Evolutionary conservation across 1,140 invertebrate species (phyloP).

Genomic region (Lucilia sericata): DNA sequence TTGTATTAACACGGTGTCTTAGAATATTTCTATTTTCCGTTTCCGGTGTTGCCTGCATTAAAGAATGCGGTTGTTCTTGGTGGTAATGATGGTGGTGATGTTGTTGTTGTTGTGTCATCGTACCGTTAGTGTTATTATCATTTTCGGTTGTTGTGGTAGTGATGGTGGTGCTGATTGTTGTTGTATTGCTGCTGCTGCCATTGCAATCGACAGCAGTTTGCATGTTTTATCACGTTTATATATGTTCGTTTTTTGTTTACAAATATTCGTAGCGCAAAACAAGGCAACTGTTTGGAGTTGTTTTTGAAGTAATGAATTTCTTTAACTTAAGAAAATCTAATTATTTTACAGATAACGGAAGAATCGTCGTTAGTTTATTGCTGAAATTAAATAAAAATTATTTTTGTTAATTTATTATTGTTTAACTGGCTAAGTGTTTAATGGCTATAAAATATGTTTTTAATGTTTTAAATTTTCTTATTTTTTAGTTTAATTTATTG

Average conservation of each 20-base stretch:
- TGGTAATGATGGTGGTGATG: neutral
- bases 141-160: conserved; percentile 44
- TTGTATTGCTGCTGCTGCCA: conserved; percentile 46
- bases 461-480: too few relatives aligned
- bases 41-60: neutral
- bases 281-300: conserved; percentile 16
- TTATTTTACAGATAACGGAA: neutral
- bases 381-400: neutral
- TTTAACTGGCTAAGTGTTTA: too few relatives aligned
- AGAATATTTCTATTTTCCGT: neutral
- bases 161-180: conserved; percentile 43
- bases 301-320: neutral
- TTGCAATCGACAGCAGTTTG: conserved; percentile 50
- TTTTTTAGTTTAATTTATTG: too few relatives aligned
- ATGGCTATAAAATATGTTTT: too few relatives aligned
- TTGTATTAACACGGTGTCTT: neutral
- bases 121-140: conserved; percentile 16
- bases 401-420: too few relatives aligned
- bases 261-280: conserved; percentile 4
- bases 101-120: conserved; percentile 44
- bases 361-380: conserved; percentile 15
- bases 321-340: too few relatives aligned
- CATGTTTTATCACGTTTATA: conserved; percentile 41
- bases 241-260: neutral
- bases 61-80: conserved; percentile 16